Evolutionary conservation across 92 coral and sea anemone species (phyloP), one percentile per base, ranked within the genome.

Genomic region (Porites rus): DNA sequence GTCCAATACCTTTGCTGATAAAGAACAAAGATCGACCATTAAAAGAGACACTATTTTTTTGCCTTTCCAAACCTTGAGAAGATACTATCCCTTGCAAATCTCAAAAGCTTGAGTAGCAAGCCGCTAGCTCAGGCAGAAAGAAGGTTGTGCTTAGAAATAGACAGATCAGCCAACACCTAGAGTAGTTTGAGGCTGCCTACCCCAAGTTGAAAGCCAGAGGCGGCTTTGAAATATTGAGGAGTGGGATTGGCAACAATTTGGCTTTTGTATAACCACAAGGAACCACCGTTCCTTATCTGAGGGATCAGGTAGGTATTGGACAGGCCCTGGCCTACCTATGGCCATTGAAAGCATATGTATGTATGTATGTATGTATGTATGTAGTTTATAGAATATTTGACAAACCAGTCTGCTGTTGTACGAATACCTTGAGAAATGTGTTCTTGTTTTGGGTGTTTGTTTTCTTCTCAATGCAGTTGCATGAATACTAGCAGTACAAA

Each of bases 301-400:
- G 90, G 63, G 90, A 90, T 90, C 56, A 51, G 56, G 81, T 80
- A 20, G 89, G 90, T 46, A 84, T 85, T 21, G 93, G 84, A 50
- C 93, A 90, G 72, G 90, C 93, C 66, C 78, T 90, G 65, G 93
- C 90, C 79, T 90, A 85, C 67, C 19, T 90, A 24, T 65, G 84
- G 64, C 90, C 93, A 74, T 74, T 85, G 69, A 90, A 90, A 65
- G 70, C 7, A 69, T 28, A 28, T 28, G 31, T 28, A 24, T 24
- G 75, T 28, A 28, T 28, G 31, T 28, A 28, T 28, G 31, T 28
- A 28, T 28, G 31, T 28, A 28, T 28, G 31, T 28, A 28, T 28
- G 31, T 28, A 28, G 2, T 28, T 28, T 28, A 28, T 28, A 28
- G 31, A 28, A 28, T 28, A 28, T 28, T 28, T 28, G 31, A 28